Evolutionary conservation across 2,888 invertebrate genomes (phyloP).

Genomic region (Leptinotarsa peninsularis): DNA sequence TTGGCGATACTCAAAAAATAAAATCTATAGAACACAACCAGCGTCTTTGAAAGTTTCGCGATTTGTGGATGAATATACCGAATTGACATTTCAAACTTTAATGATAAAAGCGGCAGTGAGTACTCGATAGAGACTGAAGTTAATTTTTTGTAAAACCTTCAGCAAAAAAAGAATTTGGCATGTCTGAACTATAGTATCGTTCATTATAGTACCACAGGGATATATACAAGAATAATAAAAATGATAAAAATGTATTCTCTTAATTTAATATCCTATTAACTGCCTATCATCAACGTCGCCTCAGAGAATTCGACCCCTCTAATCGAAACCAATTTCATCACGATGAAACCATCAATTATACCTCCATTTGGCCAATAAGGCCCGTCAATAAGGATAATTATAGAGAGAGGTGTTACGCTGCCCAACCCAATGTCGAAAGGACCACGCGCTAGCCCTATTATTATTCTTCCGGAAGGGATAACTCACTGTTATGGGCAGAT

Average conservation of each 20-base stretch:
- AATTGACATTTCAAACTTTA: too few species aligned
- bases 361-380: constrained; percentile 41
- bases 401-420: constrained; percentile 40
- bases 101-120: too few species aligned
- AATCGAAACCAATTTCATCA: constrained; percentile 25
- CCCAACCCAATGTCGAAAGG: constrained; percentile 46
- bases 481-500: constrained; percentile 56
- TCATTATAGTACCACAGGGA: too few species aligned
- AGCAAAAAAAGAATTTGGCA: too few species aligned
- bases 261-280: background rate
- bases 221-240: background rate
- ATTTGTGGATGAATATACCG: too few species aligned
- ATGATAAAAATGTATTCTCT: background rate
- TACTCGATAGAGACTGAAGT: too few species aligned
- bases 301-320: background rate
- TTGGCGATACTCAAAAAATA: too few species aligned
- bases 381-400: constrained; percentile 49
- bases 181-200: too few species aligned
- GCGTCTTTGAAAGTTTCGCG: too few species aligned
- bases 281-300: background rate
- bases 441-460: constrained; percentile 40
- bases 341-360: constrained; percentile 22
- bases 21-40: too few species aligned
- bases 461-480: constrained; percentile 50
- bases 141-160: too few species aligned